phyloP scores from a whole-genome alignment of 2,797 vertebrate species.

The Lacerta agilis region DNA sequence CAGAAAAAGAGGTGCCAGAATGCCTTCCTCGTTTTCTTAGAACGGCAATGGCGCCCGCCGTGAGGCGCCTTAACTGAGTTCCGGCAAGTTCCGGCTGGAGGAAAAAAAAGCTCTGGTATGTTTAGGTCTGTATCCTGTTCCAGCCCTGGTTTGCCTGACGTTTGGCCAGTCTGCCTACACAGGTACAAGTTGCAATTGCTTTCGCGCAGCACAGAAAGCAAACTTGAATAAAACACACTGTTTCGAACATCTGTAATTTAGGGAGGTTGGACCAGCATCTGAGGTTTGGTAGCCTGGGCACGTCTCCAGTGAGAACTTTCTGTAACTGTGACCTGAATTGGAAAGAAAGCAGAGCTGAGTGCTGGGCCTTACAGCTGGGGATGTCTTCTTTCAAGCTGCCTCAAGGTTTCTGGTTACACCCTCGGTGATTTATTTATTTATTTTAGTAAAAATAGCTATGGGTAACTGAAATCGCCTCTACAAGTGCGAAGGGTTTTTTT shows the following conservation, averaged over 20 bases:
- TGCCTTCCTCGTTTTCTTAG: no score
- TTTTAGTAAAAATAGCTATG: not conserved
- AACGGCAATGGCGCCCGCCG: no score
- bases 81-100: no score
- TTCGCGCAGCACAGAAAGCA: not conserved
- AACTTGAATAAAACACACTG: not conserved
- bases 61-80: no score
- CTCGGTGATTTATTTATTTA: not conserved
- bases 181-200: not conserved
- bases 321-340: slow-evolving; percentile 31
- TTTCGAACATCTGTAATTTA: fast-evolving
- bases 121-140: no score
- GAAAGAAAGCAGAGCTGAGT: slow-evolving; percentile 14
- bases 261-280: not conserved
- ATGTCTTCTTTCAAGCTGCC: slow-evolving; percentile 14
- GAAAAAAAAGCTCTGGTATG: no score
- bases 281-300: slow-evolving; percentile 16
- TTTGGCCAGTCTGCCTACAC: not conserved
- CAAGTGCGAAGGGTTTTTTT: not conserved
- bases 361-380: slow-evolving; percentile 1
- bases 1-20: no score
- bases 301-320: slow-evolving; percentile 8
- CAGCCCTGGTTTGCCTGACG: not conserved
- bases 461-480: slow-evolving; percentile 3
- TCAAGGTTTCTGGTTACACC: slow-evolving; percentile 30